Base-by-base conservation (phyloP, 2,797 vertebrate species). In the Sebastes baramenuke region DNA sequence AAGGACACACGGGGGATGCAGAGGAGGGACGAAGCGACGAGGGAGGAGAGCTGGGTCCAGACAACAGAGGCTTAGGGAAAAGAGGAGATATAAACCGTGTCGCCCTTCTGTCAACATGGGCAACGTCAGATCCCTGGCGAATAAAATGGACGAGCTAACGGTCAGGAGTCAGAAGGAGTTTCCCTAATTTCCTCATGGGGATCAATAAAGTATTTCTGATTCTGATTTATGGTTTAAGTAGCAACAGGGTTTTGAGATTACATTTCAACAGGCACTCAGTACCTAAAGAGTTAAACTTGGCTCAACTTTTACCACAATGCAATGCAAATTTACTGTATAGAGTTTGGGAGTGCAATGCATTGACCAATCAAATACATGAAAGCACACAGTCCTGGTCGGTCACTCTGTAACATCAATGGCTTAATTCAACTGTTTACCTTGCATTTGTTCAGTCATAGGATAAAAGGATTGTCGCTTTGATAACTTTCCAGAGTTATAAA, bases 221-320 rank as follows among this genome's bases (percentile, higher is more conserved):
- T 46, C 42, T 46, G 6, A 46, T 52, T 66, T 61, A 36, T 38
- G 61, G 76, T 14, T 60, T 20, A 46, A 12, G 3, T 8, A 71
- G 55, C 72, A 55, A 72, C 59, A 32, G n/a, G 12, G 42, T 6
- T 54, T 75, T 29, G 7, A 66, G 60, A 61, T 67, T 34, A 29
- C 42, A 56, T 61, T 71, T 75, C 58, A 69, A 59, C 67, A 25
- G 72, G 20, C 29, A 72, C 62, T 72, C 56, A 10, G 55, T 46
- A 54, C 22, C 13, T 24, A 18, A n/a, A 34, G 13, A 18, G 14
- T 59, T 27, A 59, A 20, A 58, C 24, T 2, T 27, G 25, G 25
- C 25, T 59, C 27, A 55, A 27, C 56, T 59, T 59, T 52, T n/a
- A 13, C 11, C 7, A 6, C 24, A 20, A 7, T 0, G 3, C 55